Evolutionary conservation across 2,888 invertebrate genomes (phyloP), one percentile per base, ranked within the genome.

Genomic region (Halictus quadricinctus): DNA sequence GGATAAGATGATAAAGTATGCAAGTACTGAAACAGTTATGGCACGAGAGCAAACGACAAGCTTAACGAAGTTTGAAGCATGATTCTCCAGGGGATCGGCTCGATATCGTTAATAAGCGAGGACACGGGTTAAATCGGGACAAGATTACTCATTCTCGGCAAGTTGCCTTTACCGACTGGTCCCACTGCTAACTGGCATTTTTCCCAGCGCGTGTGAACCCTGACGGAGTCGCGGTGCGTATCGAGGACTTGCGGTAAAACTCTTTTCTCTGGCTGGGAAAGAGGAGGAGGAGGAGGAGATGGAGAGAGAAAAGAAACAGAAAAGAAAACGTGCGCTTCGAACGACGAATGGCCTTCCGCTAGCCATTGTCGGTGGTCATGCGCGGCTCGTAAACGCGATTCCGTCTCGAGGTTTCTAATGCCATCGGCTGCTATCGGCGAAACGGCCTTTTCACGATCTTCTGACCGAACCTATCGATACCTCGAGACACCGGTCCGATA

Each of bases 281-380:
- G 60, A 50, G 48, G 43, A 36, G 7, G 2, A 8, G 21, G 21
- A 54, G 54, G 2, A 4, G 3, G 3, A 21, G 7, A 18, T 4
- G 10, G 21, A 54, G 54, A 54, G 54, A n/a, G 21, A n/a, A 77
- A 84, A 87, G 87, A 86, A 84, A 85, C 88, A 86, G 87, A 85
- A 85, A 88, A 87, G 87, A 80, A 83, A 89, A 54, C n/a, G 54
- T 79, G 84, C 89, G 88, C 81, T 58, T 84, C 86, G 85, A 84
- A 81, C 85, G 85, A 84, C 88, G 85, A 90, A 90, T 88, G 84
- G 88, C 86, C 86, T 88, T 88, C 87, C 87, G 88, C 87, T 72
- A 75, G 83, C 81, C 88, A 91, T 91, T 91, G 91, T 91, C 88
- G 85, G 91, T 84, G 91, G 91, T 91, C 91, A 91, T 91, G 91